These are phyloP conservation scores for Gouania willdenowi DNA, from an alignment of 2,797 vertebrate genomes.

Conservation along the genomic window DNA sequence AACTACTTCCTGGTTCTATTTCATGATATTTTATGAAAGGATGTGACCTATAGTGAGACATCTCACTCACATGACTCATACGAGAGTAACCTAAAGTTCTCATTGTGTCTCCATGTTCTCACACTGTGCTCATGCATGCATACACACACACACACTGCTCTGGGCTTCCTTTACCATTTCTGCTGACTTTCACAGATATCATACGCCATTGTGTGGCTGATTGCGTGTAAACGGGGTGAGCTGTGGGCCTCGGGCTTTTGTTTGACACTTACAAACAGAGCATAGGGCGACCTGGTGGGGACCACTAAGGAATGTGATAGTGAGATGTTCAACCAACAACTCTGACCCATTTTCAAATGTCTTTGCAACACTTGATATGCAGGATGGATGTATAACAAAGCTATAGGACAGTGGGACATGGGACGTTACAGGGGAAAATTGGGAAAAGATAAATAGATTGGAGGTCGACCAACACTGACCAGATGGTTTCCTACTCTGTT, in stretches of 20 bases:
- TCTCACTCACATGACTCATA: too few species aligned
- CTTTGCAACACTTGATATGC: background rate
- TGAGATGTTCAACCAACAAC: conserved; percentile 12
- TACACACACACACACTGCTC: conserved; percentile 16
- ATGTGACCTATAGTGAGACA: too few species aligned
- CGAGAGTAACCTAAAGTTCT: too few species aligned
- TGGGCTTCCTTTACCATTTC: conserved; percentile 24
- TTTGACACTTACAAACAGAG: conserved; percentile 26
- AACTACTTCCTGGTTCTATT: too few species aligned
- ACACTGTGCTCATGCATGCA: conserved; percentile 41
- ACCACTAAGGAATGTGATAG: conserved; percentile 4
- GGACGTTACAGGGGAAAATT: too few species aligned
- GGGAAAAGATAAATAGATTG: too few species aligned
- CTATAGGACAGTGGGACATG: background rate
- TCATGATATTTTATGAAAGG: too few species aligned
- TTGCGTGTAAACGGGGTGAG: conserved; percentile 4
- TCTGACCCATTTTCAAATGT: conserved; percentile 25
- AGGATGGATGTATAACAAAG: conserved; percentile 10
- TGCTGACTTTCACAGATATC: conserved; percentile 15
- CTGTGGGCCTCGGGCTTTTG: conserved; percentile 19
- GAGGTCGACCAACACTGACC: conserved; percentile 7
- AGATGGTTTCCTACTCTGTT: background rate
- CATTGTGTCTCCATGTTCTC: conserved; percentile 50
- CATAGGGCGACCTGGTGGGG: background rate
- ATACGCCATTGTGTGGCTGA: conserved; percentile 19